phyloP scores from a whole-genome alignment of 2,797 vertebrate species.

The Diplodus sargus region DNA sequence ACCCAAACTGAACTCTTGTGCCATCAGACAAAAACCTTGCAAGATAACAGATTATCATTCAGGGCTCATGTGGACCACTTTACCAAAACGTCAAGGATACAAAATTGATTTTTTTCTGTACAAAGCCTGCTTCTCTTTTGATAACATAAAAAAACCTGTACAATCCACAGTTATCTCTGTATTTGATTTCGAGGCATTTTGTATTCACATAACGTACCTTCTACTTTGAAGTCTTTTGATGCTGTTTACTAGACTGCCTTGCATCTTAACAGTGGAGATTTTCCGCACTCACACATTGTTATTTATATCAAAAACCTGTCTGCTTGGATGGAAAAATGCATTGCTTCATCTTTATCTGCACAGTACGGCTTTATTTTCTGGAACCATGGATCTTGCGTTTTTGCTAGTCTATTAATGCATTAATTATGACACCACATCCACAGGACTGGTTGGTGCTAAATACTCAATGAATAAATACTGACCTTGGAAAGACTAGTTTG shows the following conservation, averaged over 20 bases:
- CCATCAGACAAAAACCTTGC: conserved; percentile 21
- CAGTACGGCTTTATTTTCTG: background rate
- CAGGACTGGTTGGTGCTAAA: conserved; percentile 30
- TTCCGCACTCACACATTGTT: conserved; percentile 40
- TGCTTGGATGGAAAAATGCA: conserved; percentile 16
- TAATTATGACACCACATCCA: conserved; percentile 24
- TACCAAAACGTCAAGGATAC: conserved; percentile 33
- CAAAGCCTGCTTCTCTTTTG: conserved; percentile 47
- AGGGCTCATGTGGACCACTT: conserved; percentile 47
- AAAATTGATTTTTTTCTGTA: conserved; percentile 40
- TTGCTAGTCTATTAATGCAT: conserved; percentile 21
- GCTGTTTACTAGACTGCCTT: conserved; percentile 38
- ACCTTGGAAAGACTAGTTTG: conserved; percentile 55
- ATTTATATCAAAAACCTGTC: conserved; percentile 42
- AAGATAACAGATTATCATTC: conserved; percentile 47
- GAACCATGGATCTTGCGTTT: conserved; percentile 16
- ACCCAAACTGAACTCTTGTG: conserved; percentile 35
- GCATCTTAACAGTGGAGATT: conserved; percentile 38
- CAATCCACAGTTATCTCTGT: conserved; percentile 45
- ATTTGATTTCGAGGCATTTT: conserved; percentile 53
- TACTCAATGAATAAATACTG: conserved; percentile 37
- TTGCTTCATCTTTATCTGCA: conserved; percentile 22
- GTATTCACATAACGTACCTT: conserved; percentile 57
- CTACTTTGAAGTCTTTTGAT: conserved; percentile 65
- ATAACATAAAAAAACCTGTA: conserved; percentile 50